A percentile compares a stretch with the other conserved stretches of the same genome.
Evolutionary conservation across 2,888 invertebrate genomes (phyloP).

Genomic region (Ophion ellenae): DNA sequence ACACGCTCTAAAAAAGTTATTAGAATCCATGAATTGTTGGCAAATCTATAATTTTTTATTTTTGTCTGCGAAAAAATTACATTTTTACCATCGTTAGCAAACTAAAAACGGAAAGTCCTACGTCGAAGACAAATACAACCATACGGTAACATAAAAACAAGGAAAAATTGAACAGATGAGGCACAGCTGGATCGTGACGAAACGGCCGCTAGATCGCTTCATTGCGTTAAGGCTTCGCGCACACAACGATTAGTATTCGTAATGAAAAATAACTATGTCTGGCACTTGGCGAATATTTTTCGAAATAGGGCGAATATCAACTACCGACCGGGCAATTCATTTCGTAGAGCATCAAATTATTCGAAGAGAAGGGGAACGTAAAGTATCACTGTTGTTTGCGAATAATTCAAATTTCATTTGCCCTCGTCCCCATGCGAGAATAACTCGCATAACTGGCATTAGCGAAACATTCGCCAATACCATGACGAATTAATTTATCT

Average conservation of each 20-base stretch:
- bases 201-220: too few species aligned
- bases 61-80: too few species aligned
- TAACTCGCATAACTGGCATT: background rate
- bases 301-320: conserved; percentile 10
- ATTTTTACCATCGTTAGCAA: too few species aligned
- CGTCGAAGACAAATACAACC: too few species aligned
- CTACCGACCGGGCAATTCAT: conserved; percentile 9
- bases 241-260: conserved; percentile 2
- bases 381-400: conserved; percentile 2
- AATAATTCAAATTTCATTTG: conserved; percentile 24
- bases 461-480: too few species aligned
- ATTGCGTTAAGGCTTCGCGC: background rate
- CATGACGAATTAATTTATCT: too few species aligned
- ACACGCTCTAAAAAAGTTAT: too few species aligned
- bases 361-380: background rate
- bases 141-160: background rate
- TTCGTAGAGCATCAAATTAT: conserved; percentile 1
- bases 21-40: too few species aligned
- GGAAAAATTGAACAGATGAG: background rate
- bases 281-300: background rate
- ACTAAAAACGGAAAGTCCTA: too few species aligned
- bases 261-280: conserved; percentile 31
- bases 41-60: too few species aligned
- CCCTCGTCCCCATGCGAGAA: background rate
- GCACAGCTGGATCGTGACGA: too few species aligned